Base-by-base conservation (phyloP, 2,888 invertebrate genomes). In the Aphidoletes aphidimyza region DNA sequence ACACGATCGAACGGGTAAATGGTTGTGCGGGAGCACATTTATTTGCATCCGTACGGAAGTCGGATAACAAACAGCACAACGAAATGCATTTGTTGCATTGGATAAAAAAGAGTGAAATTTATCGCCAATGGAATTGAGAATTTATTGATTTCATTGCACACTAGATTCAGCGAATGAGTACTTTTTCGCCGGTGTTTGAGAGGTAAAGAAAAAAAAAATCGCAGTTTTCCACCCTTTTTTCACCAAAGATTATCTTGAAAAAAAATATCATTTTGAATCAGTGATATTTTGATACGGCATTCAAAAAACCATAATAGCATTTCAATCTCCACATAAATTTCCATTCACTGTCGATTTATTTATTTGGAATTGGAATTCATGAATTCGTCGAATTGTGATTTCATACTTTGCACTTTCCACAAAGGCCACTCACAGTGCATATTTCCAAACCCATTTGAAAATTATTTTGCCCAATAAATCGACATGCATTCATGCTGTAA, bases 31-130 rank as follows among this genome's bases (percentile, higher is more conserved):
- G 69, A n/a, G 69, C 5, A n/a, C 69, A 69, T 69, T 69, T 69
- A 69, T 69, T 69, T 69, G 69, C 69, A 69, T 69, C 69, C 34
- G 69, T 3, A 69, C 30, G 69, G 69, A 69, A 30, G 30, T 69
- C 34, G 69, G 69, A 69, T 69, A 69, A 69, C 69, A 69, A 69
- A 69, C 26, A 69, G 69, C 69, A n/a, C 30, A 69, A 30, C 69
- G 26, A 30, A 69, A 22, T 54, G 69, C 30, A 3, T 69, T 30
- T 69, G 39, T 39, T 54, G 1, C 54, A 22, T 22, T 54, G 54
- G 1, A 69, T 30, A 17, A 6, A n/a, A 26, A 54, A 26, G 26
- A n/a, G 54, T 26, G 14, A 69, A 69, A 69, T 69, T 69, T 69
- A 69, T 69, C 5, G 69, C 69, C 69, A 14, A 14, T 11, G 69